Evolutionary conservation across 2,888 invertebrate species (phyloP).

Genomic region (Gasteruption jaculator): DNA sequence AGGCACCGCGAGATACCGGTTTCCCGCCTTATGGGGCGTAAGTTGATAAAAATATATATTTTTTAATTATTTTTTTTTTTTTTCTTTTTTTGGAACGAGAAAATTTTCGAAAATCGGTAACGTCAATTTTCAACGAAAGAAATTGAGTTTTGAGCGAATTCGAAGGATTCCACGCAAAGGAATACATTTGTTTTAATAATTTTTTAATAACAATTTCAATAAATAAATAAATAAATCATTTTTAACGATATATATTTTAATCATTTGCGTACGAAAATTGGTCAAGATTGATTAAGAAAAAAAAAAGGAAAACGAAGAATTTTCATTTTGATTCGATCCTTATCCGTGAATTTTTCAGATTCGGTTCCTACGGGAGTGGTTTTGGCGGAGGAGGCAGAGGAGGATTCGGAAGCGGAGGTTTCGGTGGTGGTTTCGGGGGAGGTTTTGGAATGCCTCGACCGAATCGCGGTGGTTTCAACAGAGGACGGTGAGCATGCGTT

Average conservation of each 20-base stretch:
- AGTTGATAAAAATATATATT: slow-evolving; percentile 12
- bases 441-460: slow-evolving; percentile 51
- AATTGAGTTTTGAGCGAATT: no score
- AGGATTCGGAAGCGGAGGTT: slow-evolving; percentile 35
- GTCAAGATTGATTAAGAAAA: no score
- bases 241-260: no score
- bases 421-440: slow-evolving; percentile 44
- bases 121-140: no score
- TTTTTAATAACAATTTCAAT: no score
- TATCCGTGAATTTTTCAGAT: no score
- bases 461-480: slow-evolving; percentile 53
- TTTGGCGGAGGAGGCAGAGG: slow-evolving; percentile 39
- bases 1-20: slow-evolving; percentile 50
- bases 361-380: slow-evolving; percentile 44
- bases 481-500: slow-evolving; percentile 49
- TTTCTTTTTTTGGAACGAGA: neutral
- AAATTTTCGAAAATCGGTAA: neutral
- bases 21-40: slow-evolving; percentile 50
- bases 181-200: no score
- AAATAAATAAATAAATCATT: no score
- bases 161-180: no score
- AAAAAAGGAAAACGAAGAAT: slow-evolving; percentile 1
- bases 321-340: slow-evolving; percentile 1
- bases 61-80: slow-evolving; percentile 3
- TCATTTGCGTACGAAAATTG: no score